Conservation (phyloP, 2,113 vertebrate genomes). For the Sisor rabdophorus region DNA sequence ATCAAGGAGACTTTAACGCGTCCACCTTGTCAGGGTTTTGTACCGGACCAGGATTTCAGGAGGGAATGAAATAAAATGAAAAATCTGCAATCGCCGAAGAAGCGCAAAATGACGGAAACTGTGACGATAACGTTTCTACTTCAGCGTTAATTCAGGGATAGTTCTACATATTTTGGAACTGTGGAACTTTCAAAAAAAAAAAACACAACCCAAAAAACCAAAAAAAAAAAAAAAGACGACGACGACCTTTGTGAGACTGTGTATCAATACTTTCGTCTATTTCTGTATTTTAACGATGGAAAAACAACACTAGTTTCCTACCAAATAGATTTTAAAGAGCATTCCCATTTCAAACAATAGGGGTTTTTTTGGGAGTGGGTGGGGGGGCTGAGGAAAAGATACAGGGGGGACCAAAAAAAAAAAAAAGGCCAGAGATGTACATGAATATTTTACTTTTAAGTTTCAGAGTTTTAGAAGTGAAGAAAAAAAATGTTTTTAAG, state of each 20-base stretch:
- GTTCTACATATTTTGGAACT: constrained; percentile 67
- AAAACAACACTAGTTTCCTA: constrained; percentile 91
- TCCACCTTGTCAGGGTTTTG: constrained; percentile 38
- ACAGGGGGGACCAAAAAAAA: constrained; percentile 25
- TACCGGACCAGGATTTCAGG: no score
- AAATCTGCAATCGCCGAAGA: no score
- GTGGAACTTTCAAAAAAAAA: constrained; percentile 61
- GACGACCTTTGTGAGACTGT: constrained; percentile 77
- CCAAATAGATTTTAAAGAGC: constrained; percentile 77
- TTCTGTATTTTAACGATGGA: constrained; percentile 91
- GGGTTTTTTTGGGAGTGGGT: constrained; percentile 61
- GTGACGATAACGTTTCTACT: constrained; percentile 78
- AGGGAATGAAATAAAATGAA: no score
- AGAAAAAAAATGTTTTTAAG: constrained; percentile 54
- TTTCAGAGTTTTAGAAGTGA: constrained; percentile 77
- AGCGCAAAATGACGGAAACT: constrained; percentile 61
- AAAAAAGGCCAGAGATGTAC: constrained; percentile 47
- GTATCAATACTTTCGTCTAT: constrained; percentile 78
- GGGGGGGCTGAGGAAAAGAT: constrained; percentile 56
- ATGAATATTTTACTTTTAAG: constrained; percentile 64
- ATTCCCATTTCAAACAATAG: constrained; percentile 67
- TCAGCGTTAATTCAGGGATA: constrained; percentile 81
- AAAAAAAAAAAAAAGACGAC: constrained; percentile 33
- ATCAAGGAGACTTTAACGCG: constrained; percentile 29
- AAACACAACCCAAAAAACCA: no score